phyloP scores from a whole-genome alignment of 2,797 vertebrate genomes.

The Sebastes hubbsi region DNA sequence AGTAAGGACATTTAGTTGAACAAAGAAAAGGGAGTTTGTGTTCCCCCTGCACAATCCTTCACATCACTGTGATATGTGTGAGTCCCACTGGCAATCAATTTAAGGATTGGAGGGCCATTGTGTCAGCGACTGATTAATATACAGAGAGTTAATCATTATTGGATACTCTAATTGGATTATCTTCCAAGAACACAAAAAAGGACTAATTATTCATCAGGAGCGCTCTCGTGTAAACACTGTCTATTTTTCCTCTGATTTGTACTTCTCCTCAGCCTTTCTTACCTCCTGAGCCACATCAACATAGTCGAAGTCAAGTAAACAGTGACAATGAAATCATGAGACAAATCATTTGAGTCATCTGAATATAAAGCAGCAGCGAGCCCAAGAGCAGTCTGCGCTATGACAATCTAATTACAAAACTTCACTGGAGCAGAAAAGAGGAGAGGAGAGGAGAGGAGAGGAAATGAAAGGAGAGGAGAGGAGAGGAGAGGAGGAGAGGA shows the following conservation, averaged over 20 bases:
- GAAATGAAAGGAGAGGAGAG: background rate
- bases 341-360: conserved; percentile 77
- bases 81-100: conserved; percentile 58
- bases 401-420: conserved; percentile 79
- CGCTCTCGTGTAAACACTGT: conserved; percentile 63
- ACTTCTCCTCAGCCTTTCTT: conserved; percentile 66
- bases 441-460: background rate
- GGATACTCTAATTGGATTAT: conserved; percentile 79
- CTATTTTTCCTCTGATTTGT: conserved; percentile 61
- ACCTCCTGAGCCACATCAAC: conserved; percentile 67
- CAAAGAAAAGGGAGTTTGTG: background rate
- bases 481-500: background rate
- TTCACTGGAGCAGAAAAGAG: conserved; percentile 66
- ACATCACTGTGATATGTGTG: conserved; percentile 13
- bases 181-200: conserved; percentile 73
- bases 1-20: conserved; percentile 36
- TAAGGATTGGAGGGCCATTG: conserved; percentile 43
- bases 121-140: conserved; percentile 69
- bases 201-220: conserved; percentile 78
- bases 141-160: conserved; percentile 69
- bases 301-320: conserved; percentile 79
- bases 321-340: conserved; percentile 74
- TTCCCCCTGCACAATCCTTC: background rate
- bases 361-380: conserved; percentile 67
- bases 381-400: conserved; percentile 64